Base-by-base conservation (phyloP, 2,113 vertebrate genomes). In the Melozone crissalis region DNA sequence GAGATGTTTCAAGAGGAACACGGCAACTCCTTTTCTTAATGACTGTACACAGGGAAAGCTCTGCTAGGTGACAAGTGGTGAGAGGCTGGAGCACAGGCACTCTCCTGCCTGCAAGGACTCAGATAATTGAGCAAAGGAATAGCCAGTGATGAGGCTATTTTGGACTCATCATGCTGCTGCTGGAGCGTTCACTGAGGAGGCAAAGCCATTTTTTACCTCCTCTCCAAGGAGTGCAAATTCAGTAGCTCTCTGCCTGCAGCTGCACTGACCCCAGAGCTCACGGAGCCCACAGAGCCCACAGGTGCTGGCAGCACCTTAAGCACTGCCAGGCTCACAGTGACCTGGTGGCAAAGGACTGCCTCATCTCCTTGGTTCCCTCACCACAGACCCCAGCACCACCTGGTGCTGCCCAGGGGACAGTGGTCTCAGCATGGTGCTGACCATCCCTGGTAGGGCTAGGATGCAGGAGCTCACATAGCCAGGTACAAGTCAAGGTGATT, bases 121-220 rank as follows among this genome's bases (percentile, higher is more conserved):
- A 41, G 76, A 86, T 90, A 86, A 93, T 72, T 14, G 2, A 86
- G 85, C 0, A 0, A 55, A 78, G 88, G 61, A 91, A 69, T 67
- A 90, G 90, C 79, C 85, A 67, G 57, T 4, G 6, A 88, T 22
- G 73, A 86, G 79, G 57, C 82, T 96, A 72, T 95, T 96, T 94
- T 93, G 79, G 94, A 90, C 69, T 61, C 73, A 13, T 63, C 7
- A 2, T 46, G 39, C 73, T 91, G 71, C 30, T 85, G 84, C 87
- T 90, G 76, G 39, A 94, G 82, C 1, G 0, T 67, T 84, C 94
- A 81, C 55, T 0, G 2, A 82, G 59, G 76, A 96, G 26, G 44
- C 15, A 75, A 71, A 93, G 80, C 44, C 82, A 65, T 96, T 95
- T 90, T 83, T 77, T 78, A 93, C 72, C 67, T 90, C 68, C 75